These are phyloP conservation scores for Tapirus terrestris DNA, from an alignment of 2,113 vertebrate genomes.

Conservation along the genomic window DNA sequence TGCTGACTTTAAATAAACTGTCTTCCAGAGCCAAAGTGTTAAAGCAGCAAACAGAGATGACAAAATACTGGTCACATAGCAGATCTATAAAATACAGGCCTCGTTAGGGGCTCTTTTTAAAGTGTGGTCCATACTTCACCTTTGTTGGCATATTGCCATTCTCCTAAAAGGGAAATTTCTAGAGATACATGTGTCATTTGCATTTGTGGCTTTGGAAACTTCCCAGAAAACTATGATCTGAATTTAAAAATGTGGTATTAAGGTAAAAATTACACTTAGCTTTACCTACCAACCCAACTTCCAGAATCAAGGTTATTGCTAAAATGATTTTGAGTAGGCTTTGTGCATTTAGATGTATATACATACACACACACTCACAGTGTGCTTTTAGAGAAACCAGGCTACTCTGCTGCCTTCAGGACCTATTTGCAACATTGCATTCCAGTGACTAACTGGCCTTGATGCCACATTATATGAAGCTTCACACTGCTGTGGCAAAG, in stretches of 20 bases:
- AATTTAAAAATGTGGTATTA: constrained; percentile 23
- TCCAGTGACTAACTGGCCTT: constrained; percentile 20
- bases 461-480: not conserved
- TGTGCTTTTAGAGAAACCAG: constrained; percentile 27
- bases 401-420: not conserved
- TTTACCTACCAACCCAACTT: constrained; percentile 51
- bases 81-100: constrained; percentile 38
- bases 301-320: constrained; percentile 56
- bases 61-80: constrained; percentile 41
- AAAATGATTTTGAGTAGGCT: constrained; percentile 36
- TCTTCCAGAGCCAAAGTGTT: constrained; percentile 16
- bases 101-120: not conserved
- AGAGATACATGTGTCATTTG: constrained; percentile 54
- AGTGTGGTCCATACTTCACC: constrained; percentile 19
- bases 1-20: constrained; percentile 59
- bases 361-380: not conserved
- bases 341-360: not conserved
- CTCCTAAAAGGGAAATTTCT: constrained; percentile 53
- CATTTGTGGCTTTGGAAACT: constrained; percentile 60
- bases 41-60: not conserved
- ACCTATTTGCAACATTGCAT: not conserved
- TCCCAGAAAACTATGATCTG: constrained; percentile 56
- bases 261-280: constrained; percentile 48
- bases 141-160: constrained; percentile 43
- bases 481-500: not conserved